Base-by-base conservation (phyloP, 2,113 vertebrate species). In the Albula goreensis region DNA sequence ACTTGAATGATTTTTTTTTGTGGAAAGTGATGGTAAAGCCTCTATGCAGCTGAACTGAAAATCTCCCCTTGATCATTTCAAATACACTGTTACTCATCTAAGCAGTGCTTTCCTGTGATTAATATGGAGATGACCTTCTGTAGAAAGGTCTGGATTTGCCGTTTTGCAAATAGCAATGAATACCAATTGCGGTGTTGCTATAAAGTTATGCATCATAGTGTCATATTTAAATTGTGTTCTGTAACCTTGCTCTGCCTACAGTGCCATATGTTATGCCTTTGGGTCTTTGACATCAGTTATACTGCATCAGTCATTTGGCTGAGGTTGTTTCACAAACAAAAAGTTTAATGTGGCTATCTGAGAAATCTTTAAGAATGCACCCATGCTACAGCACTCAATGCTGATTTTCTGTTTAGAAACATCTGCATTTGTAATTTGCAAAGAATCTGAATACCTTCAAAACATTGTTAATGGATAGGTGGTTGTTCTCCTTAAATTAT, bases 191-290 rank as follows among this genome's bases (percentile, higher is more conserved):
- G 86, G 90, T 89, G 86, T 88, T 84, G 83, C 87, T 88, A 89
- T 90, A 89, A 86, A 90, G 88, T 89, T 91, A 91, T 92, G 91
- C 88, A 91, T 90, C 89, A 89, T 90, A 89, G 88, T 92, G 91
- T 91, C 89, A 90, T 91, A 91, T 92, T 92, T 89, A 92, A 92
- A 92, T 91, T 90, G 89, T 87, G 89, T 88, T 89, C 90, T 85
- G 81, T 91, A 92, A 92, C 91, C 91, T 92, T 92, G 90, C 85
- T 17, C 80, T 89, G 83, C 83, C 85, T 89, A 90, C 89, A 89
- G 88, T 90, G 91, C 89, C 90, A 92, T 93, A 91, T 90, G 89
- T 92, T 93, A 91, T 91, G 89, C 85, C 89, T 93, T 92, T 89
- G 85, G 86, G 87, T 91, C 88, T 86, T 87, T 93, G 91, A 90